Base-by-base conservation (phyloP, 2,888 invertebrate species). In the Epinotia nisella region DNA sequence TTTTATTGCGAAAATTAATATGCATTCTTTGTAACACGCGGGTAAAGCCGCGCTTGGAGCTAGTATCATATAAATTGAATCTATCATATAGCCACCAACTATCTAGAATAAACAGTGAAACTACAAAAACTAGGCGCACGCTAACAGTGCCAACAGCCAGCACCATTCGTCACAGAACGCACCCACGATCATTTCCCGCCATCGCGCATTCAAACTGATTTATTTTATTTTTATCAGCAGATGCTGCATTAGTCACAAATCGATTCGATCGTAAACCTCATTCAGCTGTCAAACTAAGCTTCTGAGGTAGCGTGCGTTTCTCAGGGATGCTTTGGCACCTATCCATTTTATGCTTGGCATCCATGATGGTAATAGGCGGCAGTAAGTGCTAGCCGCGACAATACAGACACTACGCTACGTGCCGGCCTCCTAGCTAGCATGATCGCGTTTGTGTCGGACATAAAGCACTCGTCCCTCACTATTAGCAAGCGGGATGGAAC, bases 141-240 rank as follows among this genome's bases (percentile, higher is more conserved):
- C 64, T 64, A 64, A 41, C 69, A 68, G 73, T 73, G 73, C 73
- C 73, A 73, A 73, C 68, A 69, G 64, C 73, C 69, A 73, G 64
- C 69, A 69, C 51, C 17, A 69, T 59, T 69, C 68, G 68, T 73
- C 69, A 73, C 21, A 2, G 2, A 24, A 35, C 58, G n/a, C 67
- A 59, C 59, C 45, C 67, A 41, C 73, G 64, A 62, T 51, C 51
- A 59, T 68, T 68, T 58, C 39, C 64, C 49, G 58, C 68, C 62
- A 73, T 62, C 68, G 45, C 21, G 29, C 72, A 58, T 64, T 73
- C 68, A 41, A 17, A 55, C 56, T 62, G 62, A 69, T 69, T 73
- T 73, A 73, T 71, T 58, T 71, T 71, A 73, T 68, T 73, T 68
- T 64, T 58, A 61, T 61, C 60, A 67, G 62, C 73, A 73, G 73